Conservation (phyloP, 2,797 vertebrate genomes). For the Cuculus canorus region DNA sequence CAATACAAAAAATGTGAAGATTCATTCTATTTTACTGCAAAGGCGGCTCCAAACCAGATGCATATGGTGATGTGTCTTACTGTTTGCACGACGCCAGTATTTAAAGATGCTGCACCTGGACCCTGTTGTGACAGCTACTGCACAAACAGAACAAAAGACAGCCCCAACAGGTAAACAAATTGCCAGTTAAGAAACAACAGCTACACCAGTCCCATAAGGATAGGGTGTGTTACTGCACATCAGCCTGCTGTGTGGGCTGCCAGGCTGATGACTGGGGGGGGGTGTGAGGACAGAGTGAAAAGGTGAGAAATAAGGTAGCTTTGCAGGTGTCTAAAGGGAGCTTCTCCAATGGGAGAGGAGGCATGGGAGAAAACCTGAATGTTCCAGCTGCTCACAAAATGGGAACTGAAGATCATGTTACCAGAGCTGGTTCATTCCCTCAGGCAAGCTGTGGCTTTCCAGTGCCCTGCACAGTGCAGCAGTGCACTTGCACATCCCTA, state of each 20-base stretch:
- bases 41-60: not conserved
- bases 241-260: not conserved
- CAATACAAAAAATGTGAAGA: rapidly evolving
- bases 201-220: rapidly evolving
- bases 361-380: not conserved
- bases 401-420: not conserved
- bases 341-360: not conserved
- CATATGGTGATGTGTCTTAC: not conserved
- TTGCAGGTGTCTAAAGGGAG: not conserved
- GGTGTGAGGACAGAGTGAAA: rapidly evolving
- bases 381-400: rapidly evolving
- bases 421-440: not conserved
- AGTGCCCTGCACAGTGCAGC: rapidly evolving
- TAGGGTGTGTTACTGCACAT: not conserved
- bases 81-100: not conserved
- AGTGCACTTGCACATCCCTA: not conserved
- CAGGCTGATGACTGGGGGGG: not conserved
- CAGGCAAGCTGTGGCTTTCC: not conserved
- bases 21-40: not conserved
- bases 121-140: not conserved
- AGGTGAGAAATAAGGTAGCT: not conserved
- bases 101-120: not conserved
- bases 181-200: not conserved
- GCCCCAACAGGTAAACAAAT: not conserved
- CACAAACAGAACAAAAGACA: not conserved